Evolutionary conservation across 2,888 invertebrate species (phyloP).

Genomic region (Phymatocera aterrima): DNA sequence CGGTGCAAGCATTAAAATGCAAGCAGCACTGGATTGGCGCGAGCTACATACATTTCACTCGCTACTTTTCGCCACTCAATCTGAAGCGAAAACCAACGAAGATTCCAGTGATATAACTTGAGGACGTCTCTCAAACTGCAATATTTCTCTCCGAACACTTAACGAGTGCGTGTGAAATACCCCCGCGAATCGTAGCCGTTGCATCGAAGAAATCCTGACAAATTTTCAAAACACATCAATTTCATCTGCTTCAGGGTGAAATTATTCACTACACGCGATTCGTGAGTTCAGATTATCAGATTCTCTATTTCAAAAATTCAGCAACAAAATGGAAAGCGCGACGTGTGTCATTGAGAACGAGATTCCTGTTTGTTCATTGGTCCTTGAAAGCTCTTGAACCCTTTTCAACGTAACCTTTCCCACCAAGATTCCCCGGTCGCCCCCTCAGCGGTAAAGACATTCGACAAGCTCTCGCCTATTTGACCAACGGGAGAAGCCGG

Average conservation of each 20-base stretch:
- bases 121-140: background rate
- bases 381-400: slow-evolving; percentile 37
- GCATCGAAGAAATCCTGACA: background rate
- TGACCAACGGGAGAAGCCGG: slow-evolving; percentile 48
- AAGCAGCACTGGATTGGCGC: background rate
- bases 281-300: no score
- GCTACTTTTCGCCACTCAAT: background rate
- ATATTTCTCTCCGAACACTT: background rate
- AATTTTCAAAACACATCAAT: background rate
- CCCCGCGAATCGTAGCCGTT: background rate
- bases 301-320: slow-evolving; percentile 11
- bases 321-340: slow-evolving; percentile 15
- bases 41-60: background rate
- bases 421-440: background rate
- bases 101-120: background rate
- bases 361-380: slow-evolving; percentile 33
- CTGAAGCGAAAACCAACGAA: background rate
- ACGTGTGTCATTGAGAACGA: slow-evolving; percentile 26
- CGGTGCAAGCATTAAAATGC: background rate
- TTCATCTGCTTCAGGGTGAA: background rate
- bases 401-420: slow-evolving; percentile 39
- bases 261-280: background rate
- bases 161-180: background rate
- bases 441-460: slow-evolving; percentile 32
- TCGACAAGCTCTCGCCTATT: slow-evolving; percentile 48